Base-by-base conservation (phyloP, 2,888 invertebrate species). In the Melieria crassipennis region DNA sequence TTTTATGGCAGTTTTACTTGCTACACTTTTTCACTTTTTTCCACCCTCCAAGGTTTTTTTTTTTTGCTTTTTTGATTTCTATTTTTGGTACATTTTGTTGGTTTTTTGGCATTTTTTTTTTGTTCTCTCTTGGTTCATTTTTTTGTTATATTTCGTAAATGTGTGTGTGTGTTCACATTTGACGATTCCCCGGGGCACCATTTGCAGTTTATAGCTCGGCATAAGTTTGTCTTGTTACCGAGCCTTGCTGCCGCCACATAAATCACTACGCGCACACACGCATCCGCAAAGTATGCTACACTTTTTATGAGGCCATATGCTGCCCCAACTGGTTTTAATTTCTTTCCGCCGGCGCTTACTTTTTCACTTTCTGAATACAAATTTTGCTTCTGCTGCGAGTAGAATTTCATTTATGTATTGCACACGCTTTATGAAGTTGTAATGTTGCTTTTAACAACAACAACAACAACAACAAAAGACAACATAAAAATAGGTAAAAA, bases 171-270 rank as follows among this genome's bases (percentile, higher is more conserved):
- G 66, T 68, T 70, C 63, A 69, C 69, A 71, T 79, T 80, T 79
- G 79, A 79, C 77, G 80, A 81, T 79, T 82, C 82, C 80, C 82
- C 62, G 70, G 80, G 75, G 82, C 77, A 78, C 78, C 79, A 80
- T 82, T 82, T 82, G 79, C 79, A 78, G 79, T 82, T 82, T 82
- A 82, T 81, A 79, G 80, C 76, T 79, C 77, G 76, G 75, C 76
- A 76, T 79, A 79, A 73, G 73, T 71, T 58, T 13, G 9, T 64
- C 45, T 62, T 65, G 30, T 30, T 30, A 30, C 30, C 30, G 30
- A 2, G 30, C 30, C 16, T 9, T 16, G 16, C 16, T 16, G n/a
- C 57, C 16, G 9, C 6, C 16, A 10, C 57, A 57, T 57, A 57
- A 57, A 57, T 57, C 57, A 57, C 57, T 57, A 57, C 57, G 13